Evolutionary conservation across 2,113 vertebrate species (phyloP).

Genomic region (Leptobrachium ailaonicum): DNA sequence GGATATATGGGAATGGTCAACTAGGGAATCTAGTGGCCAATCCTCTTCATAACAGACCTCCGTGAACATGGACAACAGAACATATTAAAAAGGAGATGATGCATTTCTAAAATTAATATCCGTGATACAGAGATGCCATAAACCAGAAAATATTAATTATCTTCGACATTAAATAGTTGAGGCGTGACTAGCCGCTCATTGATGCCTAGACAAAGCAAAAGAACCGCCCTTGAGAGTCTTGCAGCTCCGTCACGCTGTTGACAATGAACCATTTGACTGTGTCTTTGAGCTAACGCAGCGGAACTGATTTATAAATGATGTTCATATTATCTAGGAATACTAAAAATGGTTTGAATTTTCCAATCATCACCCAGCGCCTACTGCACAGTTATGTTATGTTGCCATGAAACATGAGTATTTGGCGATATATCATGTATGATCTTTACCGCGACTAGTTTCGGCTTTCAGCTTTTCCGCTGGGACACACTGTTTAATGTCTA

Average conservation of each 20-base stretch:
- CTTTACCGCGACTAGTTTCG: no score
- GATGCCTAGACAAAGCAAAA: background rate
- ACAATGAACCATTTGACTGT: background rate
- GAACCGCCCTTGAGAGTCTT: background rate
- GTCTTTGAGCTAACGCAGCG: conserved; percentile 29
- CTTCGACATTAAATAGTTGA: background rate
- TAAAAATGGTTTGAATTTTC: conserved; percentile 7
- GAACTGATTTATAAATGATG: conserved; percentile 27
- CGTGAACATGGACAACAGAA: no score
- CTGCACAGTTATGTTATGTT: conserved; percentile 15
- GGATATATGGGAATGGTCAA: no score
- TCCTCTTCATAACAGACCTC: no score
- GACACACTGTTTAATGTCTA: no score
- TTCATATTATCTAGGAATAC: conserved; percentile 2
- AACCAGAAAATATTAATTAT: background rate
- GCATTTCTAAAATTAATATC: no score
- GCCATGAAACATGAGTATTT: background rate
- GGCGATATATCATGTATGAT: no score
- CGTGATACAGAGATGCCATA: no score
- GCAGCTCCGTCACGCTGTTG: no score
- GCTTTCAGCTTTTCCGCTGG: no score
- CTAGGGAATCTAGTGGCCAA: no score
- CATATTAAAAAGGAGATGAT: no score
- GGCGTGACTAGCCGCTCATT: background rate
- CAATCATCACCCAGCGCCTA: background rate